phyloP scores from a whole-genome alignment of 2,797 vertebrate genomes.

The Luscinia luscinia region DNA sequence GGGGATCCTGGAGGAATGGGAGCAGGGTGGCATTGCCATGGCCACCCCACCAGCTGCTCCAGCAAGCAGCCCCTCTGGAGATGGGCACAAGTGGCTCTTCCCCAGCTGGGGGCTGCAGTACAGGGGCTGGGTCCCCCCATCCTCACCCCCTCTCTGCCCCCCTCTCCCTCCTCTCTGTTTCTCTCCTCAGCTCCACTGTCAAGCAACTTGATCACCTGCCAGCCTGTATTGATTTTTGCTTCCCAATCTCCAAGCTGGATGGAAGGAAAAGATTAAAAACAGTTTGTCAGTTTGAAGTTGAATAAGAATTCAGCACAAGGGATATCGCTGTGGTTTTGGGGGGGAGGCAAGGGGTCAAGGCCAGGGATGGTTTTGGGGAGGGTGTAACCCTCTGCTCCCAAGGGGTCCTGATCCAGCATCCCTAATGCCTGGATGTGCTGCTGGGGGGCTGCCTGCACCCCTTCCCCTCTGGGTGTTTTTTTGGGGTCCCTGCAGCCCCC shows the following conservation, averaged over 20 bases:
- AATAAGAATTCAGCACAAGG: slow-evolving; percentile 93
- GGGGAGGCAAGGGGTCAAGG: slow-evolving; percentile 77
- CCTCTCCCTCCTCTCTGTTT: not conserved
- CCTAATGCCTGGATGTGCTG: not conserved
- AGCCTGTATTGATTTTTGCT: slow-evolving; percentile 98
- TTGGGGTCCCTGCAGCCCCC: not conserved
- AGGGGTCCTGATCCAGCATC: not conserved
- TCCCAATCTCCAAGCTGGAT: slow-evolving; percentile 97
- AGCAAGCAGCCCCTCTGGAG: slow-evolving; percentile 80
- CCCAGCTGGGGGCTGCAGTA: slow-evolving; percentile 78
- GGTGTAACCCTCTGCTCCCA: not conserved
- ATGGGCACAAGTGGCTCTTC: slow-evolving; percentile 70
- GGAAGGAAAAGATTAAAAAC: slow-evolving; percentile 99
- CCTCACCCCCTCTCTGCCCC: not conserved
- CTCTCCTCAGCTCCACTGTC: slow-evolving; percentile 70
- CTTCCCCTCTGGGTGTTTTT: not conserved
- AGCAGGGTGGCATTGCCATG: not conserved
- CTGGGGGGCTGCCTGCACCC: not conserved
- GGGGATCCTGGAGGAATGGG: not conserved
- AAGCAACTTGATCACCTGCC: slow-evolving; percentile 95
- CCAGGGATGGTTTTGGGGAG: slow-evolving; percentile 42
- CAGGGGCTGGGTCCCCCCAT: slow-evolving; percentile 62
- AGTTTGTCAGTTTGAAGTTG: slow-evolving; percentile 98
- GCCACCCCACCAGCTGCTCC: slow-evolving; percentile 67
- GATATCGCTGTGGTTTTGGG: slow-evolving; percentile 76